phyloP scores from a whole-genome alignment of 2,888 invertebrate genomes.

The Nemotelus pantherinus region DNA sequence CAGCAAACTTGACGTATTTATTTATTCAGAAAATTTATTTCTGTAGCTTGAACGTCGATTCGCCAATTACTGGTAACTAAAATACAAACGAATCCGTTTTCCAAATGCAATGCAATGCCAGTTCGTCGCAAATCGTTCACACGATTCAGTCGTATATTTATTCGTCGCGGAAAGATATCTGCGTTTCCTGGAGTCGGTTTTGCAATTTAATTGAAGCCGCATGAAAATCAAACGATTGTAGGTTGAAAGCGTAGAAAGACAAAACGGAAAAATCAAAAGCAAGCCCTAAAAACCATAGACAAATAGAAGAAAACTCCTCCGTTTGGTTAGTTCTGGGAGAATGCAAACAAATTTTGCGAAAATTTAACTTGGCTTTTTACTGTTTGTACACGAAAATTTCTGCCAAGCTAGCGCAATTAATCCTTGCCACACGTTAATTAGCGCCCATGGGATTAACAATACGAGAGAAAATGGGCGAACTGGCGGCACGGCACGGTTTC shows the following conservation, averaged over 20 bases:
- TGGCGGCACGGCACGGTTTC: too few relatives aligned
- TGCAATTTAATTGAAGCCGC: constrained; percentile 38
- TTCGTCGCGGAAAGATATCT: background rate
- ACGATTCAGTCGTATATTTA: background rate
- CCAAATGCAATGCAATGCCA: too few relatives aligned
- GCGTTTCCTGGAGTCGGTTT: background rate
- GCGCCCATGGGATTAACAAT: constrained; percentile 62
- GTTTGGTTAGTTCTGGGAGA: constrained; percentile 23
- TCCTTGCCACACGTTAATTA: constrained; percentile 62
- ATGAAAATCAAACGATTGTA: constrained; percentile 37
- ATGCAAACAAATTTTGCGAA: constrained; percentile 41
- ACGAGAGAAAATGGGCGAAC: background rate
- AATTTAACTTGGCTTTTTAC: constrained; percentile 41
- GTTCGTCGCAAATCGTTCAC: too few relatives aligned
- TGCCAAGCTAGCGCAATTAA: constrained; percentile 53
- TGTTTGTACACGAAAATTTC: constrained; percentile 48
- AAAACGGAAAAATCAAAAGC: constrained; percentile 38
- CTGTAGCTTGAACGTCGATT: too few relatives aligned
- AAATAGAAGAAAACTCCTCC: constrained; percentile 21
- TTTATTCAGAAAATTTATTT: too few relatives aligned
- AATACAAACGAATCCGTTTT: too few relatives aligned
- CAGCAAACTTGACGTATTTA: too few relatives aligned
- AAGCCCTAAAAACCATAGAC: constrained; percentile 39
- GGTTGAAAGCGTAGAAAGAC: constrained; percentile 10
- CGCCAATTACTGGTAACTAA: too few relatives aligned